Conservation (phyloP, 2,113 vertebrate genomes). For the Mormyrus iriodes region DNA sequence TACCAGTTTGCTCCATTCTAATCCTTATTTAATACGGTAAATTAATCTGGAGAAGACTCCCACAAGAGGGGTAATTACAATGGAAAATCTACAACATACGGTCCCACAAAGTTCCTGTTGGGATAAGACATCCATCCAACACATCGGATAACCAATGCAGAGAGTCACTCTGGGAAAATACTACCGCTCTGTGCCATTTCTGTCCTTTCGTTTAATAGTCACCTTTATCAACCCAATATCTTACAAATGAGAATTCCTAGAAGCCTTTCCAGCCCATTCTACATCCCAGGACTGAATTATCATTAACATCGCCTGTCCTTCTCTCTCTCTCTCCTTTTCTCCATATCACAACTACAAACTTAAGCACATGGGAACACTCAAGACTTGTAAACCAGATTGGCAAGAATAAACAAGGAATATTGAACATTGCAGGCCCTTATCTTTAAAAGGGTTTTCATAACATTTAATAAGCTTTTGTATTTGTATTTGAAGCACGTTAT, state of each 20-base stretch:
- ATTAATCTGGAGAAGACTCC: slow-evolving; percentile 70
- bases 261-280: not conserved
- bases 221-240: not conserved
- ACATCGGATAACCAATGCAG: slow-evolving; percentile 45
- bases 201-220: slow-evolving; percentile 7
- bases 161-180: slow-evolving; percentile 17
- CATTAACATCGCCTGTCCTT: not conserved
- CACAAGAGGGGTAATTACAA: slow-evolving; percentile 65
- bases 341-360: slow-evolving; percentile 3
- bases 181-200: not conserved
- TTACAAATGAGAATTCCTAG: slow-evolving; percentile 10
- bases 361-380: not conserved
- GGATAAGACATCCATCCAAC: slow-evolving; percentile 54
- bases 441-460: not conserved
- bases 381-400: not conserved
- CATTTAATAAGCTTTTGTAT: too few relatives aligned
- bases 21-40: slow-evolving; percentile 72
- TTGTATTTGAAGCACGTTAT: too few relatives aligned
- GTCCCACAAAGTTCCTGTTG: slow-evolving; percentile 40
- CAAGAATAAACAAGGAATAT: not conserved
- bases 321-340: not conserved
- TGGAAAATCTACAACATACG: slow-evolving; percentile 48
- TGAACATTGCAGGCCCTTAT: not conserved
- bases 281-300: not conserved
- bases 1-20: slow-evolving; percentile 56